Base-by-base conservation (phyloP, 37 sponge, comb jelly and placozoan genomes). In the Ephydatia muelleri region DNA sequence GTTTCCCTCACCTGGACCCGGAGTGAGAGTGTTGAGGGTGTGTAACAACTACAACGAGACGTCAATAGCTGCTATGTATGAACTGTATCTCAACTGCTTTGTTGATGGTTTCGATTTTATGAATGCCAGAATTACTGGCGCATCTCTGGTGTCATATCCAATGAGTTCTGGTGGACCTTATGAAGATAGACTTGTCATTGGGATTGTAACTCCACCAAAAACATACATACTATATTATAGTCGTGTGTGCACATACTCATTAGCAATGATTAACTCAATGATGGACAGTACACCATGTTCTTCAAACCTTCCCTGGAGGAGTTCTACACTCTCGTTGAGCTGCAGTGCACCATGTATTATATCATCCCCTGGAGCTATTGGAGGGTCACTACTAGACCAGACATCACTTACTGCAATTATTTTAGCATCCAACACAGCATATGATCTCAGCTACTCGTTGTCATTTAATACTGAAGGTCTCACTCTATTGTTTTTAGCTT, bases 1-100 rank as follows among this genome's bases (percentile, higher is more conserved):
- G 29, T 14, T 5, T 1, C 5, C 27, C 1, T 64, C 38, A 38
- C 29, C 32, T 22, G 49, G 29, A 12, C 25, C 27, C 48, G 57
- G 14, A 57, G 16, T 57, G 19, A 57, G 57, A 21, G 57, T 57
- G 64, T 79, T 28, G 64, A 30, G 30, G 49, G 80, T 30, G 80
- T 79, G 80, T 79, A 66, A 65, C 48, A 79, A 65, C 31, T 26
- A 19, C 28, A 34, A 65, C 22, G 27, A 33, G 14, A 39, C 38
- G 35, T 28, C 38, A 47, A 27, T 76, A 14, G 37, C 13, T 76
- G 35, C 38, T 16, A 79, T 49, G 30, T 79, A 79, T 79, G 80
- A 79, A 48, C 65, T 64, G 11, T 37, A 40, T 22, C 47, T 3
- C 36, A 38, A 37, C 19, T 38, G 27, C 65, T 49, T 30, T 30